Evolutionary conservation across 2,797 vertebrate genomes (phyloP).

Genomic region (Salarias fasciatus): DNA sequence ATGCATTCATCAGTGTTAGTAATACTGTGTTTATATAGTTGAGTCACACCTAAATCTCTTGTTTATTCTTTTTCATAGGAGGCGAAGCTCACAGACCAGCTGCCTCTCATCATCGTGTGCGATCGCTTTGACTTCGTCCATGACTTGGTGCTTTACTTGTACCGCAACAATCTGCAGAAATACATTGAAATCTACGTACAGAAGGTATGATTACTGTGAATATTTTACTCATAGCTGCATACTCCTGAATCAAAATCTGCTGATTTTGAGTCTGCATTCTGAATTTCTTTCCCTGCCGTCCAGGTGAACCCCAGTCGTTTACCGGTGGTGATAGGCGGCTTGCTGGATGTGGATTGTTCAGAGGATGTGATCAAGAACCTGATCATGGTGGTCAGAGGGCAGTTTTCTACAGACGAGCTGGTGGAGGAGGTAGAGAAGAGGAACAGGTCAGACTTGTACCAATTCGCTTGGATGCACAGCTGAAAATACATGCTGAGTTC

Average conservation of each 20-base stretch:
- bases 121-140: constrained; percentile 99
- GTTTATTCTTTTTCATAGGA: constrained; percentile 80
- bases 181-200: constrained; percentile 99
- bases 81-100: constrained; percentile 98
- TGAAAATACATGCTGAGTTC: too few species aligned
- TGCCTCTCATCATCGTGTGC: constrained; percentile 98
- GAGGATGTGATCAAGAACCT: constrained; percentile 99
- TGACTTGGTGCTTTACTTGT: constrained; percentile 97
- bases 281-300: neutral
- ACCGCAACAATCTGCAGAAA: constrained; percentile 98
- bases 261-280: neutral
- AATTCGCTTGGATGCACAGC: too few species aligned
- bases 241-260: too few species aligned
- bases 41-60: neutral
- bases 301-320: constrained; percentile 98
- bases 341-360: constrained; percentile 97
- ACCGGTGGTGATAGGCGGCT: constrained; percentile 95
- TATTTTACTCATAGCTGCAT: too few species aligned
- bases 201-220: constrained; percentile 84
- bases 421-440: constrained; percentile 98
- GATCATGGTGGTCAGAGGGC: constrained; percentile 96
- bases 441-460: constrained; percentile 88
- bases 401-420: constrained; percentile 98
- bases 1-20: neutral
- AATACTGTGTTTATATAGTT: neutral